A percentile compares a stretch with the other conserved stretches of the same genome.
phyloP scores from a whole-genome alignment of 2,797 vertebrate genomes.

The Myotis daubentonii region DNA sequence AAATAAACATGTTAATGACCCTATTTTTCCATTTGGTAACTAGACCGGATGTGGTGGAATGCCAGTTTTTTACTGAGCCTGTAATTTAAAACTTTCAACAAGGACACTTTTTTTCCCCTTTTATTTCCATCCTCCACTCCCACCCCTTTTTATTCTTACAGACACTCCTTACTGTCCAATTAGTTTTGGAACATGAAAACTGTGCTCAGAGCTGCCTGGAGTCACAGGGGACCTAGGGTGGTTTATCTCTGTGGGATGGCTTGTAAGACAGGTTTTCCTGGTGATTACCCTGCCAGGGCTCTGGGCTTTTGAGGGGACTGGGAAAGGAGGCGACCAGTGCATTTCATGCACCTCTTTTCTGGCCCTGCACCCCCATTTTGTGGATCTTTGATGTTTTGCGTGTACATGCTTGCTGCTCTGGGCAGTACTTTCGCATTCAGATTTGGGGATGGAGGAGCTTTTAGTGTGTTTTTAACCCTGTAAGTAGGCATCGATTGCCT shows the following conservation, averaged over 20 bases:
- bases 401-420: conserved; percentile 7
- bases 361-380: background rate
- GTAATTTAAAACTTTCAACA: conserved; percentile 80
- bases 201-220: conserved; percentile 67
- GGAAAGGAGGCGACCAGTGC: conserved; percentile 15
- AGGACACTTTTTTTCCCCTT: conserved; percentile 77
- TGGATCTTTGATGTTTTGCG: background rate
- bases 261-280: conserved; percentile 58
- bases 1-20: conserved; percentile 80
- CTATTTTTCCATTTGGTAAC: conserved; percentile 81
- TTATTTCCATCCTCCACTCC: conserved; percentile 74
- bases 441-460: background rate
- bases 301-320: background rate
- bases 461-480: conserved; percentile 48
- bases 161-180: conserved; percentile 70
- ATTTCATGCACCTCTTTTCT: background rate
- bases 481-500: background rate
- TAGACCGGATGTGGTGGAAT: conserved; percentile 78
- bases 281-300: conserved; percentile 55
- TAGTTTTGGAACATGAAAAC: conserved; percentile 73
- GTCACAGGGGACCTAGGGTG: conserved; percentile 51
- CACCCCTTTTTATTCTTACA: conserved; percentile 70
- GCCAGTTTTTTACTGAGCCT: conserved; percentile 78
- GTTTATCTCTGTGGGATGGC: conserved; percentile 68
- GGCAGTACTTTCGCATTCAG: conserved; percentile 35